Base-by-base conservation (phyloP, 2,113 vertebrate species). In the Himantopus leucocephalus region DNA sequence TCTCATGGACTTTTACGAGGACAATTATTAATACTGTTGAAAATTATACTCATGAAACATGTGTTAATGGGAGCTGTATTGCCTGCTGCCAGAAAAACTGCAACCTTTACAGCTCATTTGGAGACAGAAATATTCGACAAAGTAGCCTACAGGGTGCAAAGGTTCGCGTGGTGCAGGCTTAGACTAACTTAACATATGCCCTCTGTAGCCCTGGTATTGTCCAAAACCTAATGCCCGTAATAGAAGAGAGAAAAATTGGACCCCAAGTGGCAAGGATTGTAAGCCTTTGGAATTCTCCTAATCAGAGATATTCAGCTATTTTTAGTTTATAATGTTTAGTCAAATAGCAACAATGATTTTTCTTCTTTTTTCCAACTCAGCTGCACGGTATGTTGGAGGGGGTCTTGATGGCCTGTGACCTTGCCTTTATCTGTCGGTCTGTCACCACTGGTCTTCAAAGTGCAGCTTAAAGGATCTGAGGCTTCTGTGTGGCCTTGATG, bases 281-380 rank as follows among this genome's bases (percentile, higher is more conserved):
- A 97, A 98, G 87, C 93, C 93, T 47, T 53, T 81, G 95, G 95
- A 96, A 96, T 96, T 93, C 94, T 94, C 98, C 97, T 98, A 98
- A 99, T 99, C 97, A 98, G 96, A 97, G 88, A 96, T 94, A 96
- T 91, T 96, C 96, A 67, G 90, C 95, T 94, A 90, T 97, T 95
- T 96, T 92, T 96, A 96, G 98, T 99, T 98, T 98, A 93, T 95
- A 50, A 89, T 98, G 98, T 96, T 96, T 99, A 98, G 98, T 98
- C 98, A 98, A 99, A 99, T 98, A 98, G 90, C 86, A 97, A 95
- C 96, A 97, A 97, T 98, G 98, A 98, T 96, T 97, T 97, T 97
- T 95, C 94, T 96, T 96, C 96, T 96, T 90, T 93, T 95, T 93
- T 81, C 45, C 76, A 95, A 80, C 56, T 96, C 77, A 96, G 97